Conservation (phyloP, 2,888 invertebrate species). For the Dolomedes plantarius region DNA sequence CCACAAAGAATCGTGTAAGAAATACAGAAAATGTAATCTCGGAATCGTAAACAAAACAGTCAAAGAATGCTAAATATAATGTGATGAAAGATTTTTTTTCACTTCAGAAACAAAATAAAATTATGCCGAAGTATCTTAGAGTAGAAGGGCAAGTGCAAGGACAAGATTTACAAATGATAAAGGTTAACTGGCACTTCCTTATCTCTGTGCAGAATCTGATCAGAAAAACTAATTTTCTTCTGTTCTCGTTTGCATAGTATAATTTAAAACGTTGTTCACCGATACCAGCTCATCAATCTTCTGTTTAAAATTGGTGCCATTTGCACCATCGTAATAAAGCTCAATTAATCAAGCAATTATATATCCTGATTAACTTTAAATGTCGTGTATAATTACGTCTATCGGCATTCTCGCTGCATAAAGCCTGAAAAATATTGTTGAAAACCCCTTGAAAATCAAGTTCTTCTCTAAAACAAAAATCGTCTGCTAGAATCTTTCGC, state of each 20-base stretch:
- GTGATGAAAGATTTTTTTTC: no score
- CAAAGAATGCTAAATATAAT: no score
- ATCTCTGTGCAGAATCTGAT: not conserved
- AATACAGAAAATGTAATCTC: no score
- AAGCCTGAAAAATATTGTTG: not conserved
- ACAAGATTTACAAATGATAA: not conserved
- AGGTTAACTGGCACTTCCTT: not conserved
- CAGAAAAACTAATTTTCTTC: not conserved
- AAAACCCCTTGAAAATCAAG: not conserved
- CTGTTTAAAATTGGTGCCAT: not conserved
- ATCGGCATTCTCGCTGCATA: not conserved
- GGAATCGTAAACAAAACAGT: no score
- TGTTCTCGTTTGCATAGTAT: not conserved
- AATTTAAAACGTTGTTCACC: not conserved
- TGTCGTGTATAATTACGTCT: not conserved
- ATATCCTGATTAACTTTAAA: not conserved
- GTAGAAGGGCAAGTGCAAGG: no score
- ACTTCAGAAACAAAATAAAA: no score
- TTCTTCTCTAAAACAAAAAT: slow-evolving; percentile 7
- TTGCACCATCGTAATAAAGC: not conserved
- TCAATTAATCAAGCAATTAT: slow-evolving; percentile 3
- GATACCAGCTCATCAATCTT: not conserved
- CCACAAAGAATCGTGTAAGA: no score
- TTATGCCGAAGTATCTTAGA: no score
- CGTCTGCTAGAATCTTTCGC: slow-evolving; percentile 19